A percentile compares a stretch with the other conserved stretches of the same genome.
Conservation (phyloP, 2,797 vertebrate genomes). For the Myotis planiceps region DNA sequence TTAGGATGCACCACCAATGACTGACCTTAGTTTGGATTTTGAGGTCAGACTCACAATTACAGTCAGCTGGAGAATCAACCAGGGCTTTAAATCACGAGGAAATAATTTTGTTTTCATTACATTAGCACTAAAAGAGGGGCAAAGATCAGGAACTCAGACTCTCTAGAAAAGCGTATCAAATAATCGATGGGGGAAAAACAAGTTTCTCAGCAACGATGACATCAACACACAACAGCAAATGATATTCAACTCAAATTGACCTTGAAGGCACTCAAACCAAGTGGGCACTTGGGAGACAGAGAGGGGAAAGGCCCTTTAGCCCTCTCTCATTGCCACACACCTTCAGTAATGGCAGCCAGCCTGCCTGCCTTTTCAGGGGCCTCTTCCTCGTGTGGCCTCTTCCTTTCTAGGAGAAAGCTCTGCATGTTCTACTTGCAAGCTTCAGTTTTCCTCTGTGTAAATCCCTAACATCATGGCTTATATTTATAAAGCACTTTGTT, state of each 20-base stretch:
- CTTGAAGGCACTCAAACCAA: neutral
- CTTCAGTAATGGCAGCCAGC: neutral
- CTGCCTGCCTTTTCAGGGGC: neutral
- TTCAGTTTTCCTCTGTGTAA: neutral
- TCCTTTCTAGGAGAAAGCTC: neutral
- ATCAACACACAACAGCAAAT: neutral
- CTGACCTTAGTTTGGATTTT: slow-evolving; percentile 68
- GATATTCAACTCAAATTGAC: neutral
- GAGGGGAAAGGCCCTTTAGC: neutral
- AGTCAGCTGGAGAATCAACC: slow-evolving; percentile 69
- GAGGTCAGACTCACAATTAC: slow-evolving; percentile 63
- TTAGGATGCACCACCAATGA: slow-evolving; percentile 65
- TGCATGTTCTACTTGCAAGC: neutral
- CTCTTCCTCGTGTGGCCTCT: neutral
- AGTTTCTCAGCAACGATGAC: neutral
- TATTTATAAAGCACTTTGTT: neutral
- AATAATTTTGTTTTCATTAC: slow-evolving; percentile 68
- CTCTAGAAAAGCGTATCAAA: neutral
- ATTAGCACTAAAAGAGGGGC: slow-evolving; percentile 53
- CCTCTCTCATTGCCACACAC: neutral
- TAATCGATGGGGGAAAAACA: neutral
- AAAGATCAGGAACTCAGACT: slow-evolving; percentile 66
- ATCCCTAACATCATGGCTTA: neutral
- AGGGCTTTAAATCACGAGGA: slow-evolving; percentile 65
- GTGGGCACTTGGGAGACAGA: neutral